These are phyloP conservation scores for Elymnias hypermnestra DNA, from an alignment of 1,140 invertebrate species.

Conservation along the genomic window DNA sequence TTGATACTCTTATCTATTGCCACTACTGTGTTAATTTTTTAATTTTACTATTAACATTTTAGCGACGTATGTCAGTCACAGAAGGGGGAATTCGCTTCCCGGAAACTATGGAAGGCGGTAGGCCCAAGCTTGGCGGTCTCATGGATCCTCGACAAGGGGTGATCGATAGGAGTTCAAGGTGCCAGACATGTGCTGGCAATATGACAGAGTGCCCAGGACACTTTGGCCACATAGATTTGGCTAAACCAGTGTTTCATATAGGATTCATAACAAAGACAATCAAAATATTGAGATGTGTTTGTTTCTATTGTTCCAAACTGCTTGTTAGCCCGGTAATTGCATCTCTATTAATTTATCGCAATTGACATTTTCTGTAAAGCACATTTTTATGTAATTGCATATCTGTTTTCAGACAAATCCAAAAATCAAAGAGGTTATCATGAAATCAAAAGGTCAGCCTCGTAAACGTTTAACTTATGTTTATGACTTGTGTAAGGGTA, in stretches of 20 bases:
- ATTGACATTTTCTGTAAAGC: neutral
- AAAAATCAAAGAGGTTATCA: constrained; percentile 97
- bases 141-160: constrained; percentile 99
- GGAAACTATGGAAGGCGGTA: constrained; percentile 98
- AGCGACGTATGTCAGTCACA: constrained; percentile 98
- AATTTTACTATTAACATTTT: too few species aligned
- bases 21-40: too few species aligned
- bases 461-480: constrained; percentile 95
- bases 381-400: constrained; percentile 83
- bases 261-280: constrained; percentile 98
- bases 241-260: constrained; percentile 99
- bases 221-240: constrained; percentile 99
- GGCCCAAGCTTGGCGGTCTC: constrained; percentile 97
- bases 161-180: constrained; percentile 94
- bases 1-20: too few species aligned
- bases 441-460: constrained; percentile 98
- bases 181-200: constrained; percentile 98
- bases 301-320: constrained; percentile 98
- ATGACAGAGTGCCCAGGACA: constrained; percentile 99
- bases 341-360: neutral
- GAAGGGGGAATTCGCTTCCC: constrained; percentile 97
- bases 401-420: constrained; percentile 84
- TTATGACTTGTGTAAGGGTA: constrained; percentile 98
- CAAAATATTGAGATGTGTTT: constrained; percentile 97
- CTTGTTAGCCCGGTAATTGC: constrained; percentile 92